Base-by-base conservation (phyloP, 2,888 invertebrate genomes). In the Molanna angustata region DNA sequence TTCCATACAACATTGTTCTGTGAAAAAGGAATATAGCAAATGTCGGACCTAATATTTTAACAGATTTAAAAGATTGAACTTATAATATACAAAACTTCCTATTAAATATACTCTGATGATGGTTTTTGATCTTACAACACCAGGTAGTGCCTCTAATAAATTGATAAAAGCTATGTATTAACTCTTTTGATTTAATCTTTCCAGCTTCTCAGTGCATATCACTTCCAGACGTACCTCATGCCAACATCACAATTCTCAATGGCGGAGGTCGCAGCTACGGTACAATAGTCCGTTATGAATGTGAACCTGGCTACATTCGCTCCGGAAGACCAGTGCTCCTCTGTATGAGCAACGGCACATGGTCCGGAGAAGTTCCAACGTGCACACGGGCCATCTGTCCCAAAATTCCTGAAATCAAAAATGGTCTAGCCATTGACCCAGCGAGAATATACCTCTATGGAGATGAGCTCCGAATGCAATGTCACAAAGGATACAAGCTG, bases 261-360 rank as follows among this genome's bases (percentile, higher is more conserved):
- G 94, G 94, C 3, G 89, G 92, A 22, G 94, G 94, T 19, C 82
- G 93, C 59, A 93, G 93, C 68, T 95, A 94, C 64, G 94, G 94
- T 61, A 94, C 94, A 0, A 94, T 95, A 63, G 88, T 94, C 2
- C 80, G 94, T 58, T 94, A 89, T 66, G 93, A 93, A 69, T 95
- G 94, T 65, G 93, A 94, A 65, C 86, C 93, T 4, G 94, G 94
- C 2, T 94, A 93, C 65, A 85, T 90, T 49, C 80, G 94, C 61
- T 85, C 83, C 61, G 94, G 94, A 21, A 88, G 90, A 66, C 94
- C 94, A 13, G 94, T 94, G 2, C 82, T 94, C 35, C 82, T 93
- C 31, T 95, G 94, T 68, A 94, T 94, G 92, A 94, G 93, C 65
- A 94, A 94, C 65, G 94, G 94, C 45, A 93, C 94, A 7, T 95